Evolutionary conservation across 2,888 invertebrate species (phyloP), one percentile per base, ranked within the genome.

Genomic region (Pterostichus niger): DNA sequence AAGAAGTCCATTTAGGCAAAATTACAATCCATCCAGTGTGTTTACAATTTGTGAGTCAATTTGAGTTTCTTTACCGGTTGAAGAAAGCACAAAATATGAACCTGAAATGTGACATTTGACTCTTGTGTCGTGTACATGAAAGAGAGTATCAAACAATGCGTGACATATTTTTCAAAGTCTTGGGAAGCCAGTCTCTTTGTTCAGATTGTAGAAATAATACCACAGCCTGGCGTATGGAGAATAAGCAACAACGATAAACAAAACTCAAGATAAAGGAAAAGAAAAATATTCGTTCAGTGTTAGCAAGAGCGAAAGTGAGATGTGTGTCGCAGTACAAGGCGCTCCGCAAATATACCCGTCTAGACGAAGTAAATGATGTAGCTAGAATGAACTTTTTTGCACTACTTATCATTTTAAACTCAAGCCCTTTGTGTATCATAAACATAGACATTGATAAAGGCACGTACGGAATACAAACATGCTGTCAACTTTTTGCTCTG

Each of bases 381-480:
- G 73, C 75, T 52, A 75, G 52, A 24, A 75, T 11, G 52, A 31
- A 75, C n/a, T 75, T 75, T 73, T 75, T 75, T 52, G 33, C 33
- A 52, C 75, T 52, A 75, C 75, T 52, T 75, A 75, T 52, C 75
- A 75, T 75, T 75, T 52, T 52, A 75, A 75, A 75, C 31, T 52
- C 75, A 75, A 52, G 49, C 33, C 75, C 75, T 49, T 75, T 75
- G 52, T 75, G 75, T 75, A 75, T 75, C 52, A 52, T 75, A 52
- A 52, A 75, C 31, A 75, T 75, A 52, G 75, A 75, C 52, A 75
- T 75, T 75, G 75, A 75, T 75, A 75, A 75, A 75, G 49, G 44
- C 44, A 71, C 11, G 68, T 17, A 44, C 68, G 17, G 44, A 44
- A 44, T 71, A 71, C 68, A 71, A 71, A 44, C 68, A 11, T 9